These are phyloP conservation scores for Petrocephalus microphthalmus DNA, from an alignment of 2,113 vertebrate species.

Conservation along the genomic window DNA sequence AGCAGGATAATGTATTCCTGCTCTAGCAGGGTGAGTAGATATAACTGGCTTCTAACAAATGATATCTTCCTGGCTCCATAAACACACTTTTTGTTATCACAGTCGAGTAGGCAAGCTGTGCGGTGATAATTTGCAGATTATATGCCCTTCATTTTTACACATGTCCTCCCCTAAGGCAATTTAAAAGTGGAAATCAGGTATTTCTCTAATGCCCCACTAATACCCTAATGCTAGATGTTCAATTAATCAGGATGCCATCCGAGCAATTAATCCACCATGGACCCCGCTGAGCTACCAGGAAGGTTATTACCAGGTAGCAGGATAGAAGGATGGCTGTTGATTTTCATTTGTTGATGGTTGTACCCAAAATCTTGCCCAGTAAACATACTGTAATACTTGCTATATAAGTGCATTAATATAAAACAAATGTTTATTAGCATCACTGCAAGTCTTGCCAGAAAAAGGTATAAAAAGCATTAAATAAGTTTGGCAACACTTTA, in stretches of 20 bases:
- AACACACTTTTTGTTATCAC: constrained; percentile 1
- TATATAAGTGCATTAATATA: neutral
- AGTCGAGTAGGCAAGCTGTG: neutral
- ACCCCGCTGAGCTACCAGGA: neutral
- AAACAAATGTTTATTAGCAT: neutral
- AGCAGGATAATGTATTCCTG: neutral
- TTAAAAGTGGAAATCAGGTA: neutral
- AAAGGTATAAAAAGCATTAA: neutral
- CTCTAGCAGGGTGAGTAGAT: neutral
- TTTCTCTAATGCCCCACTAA: neutral
- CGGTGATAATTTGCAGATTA: neutral
- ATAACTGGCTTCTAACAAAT: constrained; percentile 4
- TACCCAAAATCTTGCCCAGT: neutral
- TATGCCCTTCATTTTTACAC: neutral
- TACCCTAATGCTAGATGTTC: neutral
- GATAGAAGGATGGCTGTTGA: neutral
- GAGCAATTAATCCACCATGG: neutral
- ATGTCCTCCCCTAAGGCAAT: neutral
- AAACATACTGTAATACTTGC: neutral
- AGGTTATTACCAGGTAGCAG: neutral
- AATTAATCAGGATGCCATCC: constrained; percentile 10
- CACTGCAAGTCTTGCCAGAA: neutral
- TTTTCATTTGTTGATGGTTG: neutral
- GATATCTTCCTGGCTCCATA: neutral
- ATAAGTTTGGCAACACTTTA: neutral